These are phyloP conservation scores for Enteromius thamalakanensis DNA, from an alignment of 2,797 vertebrate genomes.

Conservation along the genomic window DNA sequence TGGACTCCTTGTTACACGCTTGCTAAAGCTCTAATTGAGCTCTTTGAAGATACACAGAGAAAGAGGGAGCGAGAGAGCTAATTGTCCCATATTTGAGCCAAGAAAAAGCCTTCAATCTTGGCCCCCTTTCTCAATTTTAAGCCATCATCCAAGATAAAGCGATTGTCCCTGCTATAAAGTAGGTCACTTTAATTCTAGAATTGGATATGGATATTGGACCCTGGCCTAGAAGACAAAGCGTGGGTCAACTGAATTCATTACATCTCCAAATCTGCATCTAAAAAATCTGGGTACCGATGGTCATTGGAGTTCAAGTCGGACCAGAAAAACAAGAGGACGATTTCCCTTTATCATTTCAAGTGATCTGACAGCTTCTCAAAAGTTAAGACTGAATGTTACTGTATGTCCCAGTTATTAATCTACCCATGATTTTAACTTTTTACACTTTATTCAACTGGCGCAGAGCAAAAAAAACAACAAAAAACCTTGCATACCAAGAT, in stretches of 20 bases:
- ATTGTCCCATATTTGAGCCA: conserved; percentile 39
- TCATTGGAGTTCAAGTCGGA: neutral
- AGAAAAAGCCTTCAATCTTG: conserved; percentile 13
- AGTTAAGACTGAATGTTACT: neutral
- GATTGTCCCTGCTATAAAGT: conserved; percentile 47
- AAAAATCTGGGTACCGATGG: conserved; percentile 22
- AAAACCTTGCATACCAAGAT: neutral
- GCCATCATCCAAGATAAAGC: conserved; percentile 27
- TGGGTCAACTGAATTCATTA: conserved; percentile 23
- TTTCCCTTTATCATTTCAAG: neutral
- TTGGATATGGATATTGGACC: conserved; percentile 31
- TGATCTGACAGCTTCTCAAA: conserved; percentile 10
- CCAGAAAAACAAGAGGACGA: conserved; percentile 6
- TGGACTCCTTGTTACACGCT: conserved; percentile 45
- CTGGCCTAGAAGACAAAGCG: conserved; percentile 1
- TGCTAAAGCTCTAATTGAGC: conserved; percentile 55
- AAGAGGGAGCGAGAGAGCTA: conserved; percentile 35
- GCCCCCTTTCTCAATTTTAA: conserved; percentile 12
- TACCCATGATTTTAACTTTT: neutral
- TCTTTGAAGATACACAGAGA: conserved; percentile 49
- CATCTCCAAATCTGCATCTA: conserved; percentile 17
- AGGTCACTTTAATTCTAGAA: conserved; percentile 44
- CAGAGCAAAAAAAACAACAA: neutral
- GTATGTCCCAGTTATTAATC: neutral
- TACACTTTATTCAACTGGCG: neutral